These are phyloP conservation scores for Cataglyphis livida DNA, from an alignment of 2,888 invertebrate species.

Conservation along the genomic window DNA sequence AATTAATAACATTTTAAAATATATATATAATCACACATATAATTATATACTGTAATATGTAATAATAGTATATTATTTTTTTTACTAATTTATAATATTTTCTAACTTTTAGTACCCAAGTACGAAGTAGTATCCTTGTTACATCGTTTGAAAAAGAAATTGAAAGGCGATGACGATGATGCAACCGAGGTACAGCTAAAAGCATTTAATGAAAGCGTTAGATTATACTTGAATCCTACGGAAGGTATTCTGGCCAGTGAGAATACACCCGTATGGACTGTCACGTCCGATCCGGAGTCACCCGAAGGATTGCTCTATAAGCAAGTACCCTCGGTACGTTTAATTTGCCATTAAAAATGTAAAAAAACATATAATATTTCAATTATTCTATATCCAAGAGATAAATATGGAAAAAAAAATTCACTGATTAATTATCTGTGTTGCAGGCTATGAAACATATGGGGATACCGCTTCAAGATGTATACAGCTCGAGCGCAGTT, in stretches of 20 bases:
- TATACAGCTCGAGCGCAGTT: slow-evolving; percentile 68
- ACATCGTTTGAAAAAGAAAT: slow-evolving; percentile 61
- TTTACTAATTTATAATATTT: slow-evolving; percentile 1
- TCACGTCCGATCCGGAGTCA: slow-evolving; percentile 59
- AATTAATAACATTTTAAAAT: not conserved
- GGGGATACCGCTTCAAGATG: slow-evolving; percentile 64
- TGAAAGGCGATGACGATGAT: slow-evolving; percentile 4
- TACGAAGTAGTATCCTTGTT: slow-evolving; percentile 77
- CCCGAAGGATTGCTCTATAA: slow-evolving; percentile 73
- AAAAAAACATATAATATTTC: not conserved
- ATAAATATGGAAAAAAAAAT: not conserved
- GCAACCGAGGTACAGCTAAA: slow-evolving; percentile 60
- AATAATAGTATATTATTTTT: not conserved
- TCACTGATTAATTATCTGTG: not conserved
- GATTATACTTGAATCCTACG: slow-evolving; percentile 76
- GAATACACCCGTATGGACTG: slow-evolving; percentile 78
- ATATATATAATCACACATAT: not conserved
- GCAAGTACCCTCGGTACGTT: slow-evolving; percentile 67
- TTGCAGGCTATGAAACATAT: slow-evolving; percentile 62
- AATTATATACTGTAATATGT: not conserved
- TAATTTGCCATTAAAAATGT: not conserved
- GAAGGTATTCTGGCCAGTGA: slow-evolving; percentile 76
- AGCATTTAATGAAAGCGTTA: slow-evolving; percentile 71
- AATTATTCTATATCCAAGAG: not conserved
- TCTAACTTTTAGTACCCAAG: slow-evolving; percentile 75